Conservation (phyloP, 2,888 invertebrate species). For the Cantharis flavilabris region DNA sequence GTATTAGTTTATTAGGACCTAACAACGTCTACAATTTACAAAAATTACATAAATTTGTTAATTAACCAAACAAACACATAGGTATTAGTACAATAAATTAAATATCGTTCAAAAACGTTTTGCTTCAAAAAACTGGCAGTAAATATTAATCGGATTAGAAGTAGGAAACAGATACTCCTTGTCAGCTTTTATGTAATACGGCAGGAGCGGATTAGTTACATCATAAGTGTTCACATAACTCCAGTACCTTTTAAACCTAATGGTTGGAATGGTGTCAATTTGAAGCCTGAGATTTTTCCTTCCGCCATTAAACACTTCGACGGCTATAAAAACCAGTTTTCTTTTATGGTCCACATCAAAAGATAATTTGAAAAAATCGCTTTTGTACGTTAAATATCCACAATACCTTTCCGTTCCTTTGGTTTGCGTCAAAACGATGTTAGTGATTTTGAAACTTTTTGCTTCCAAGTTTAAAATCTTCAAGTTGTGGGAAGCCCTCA, state of each 20-base stretch:
- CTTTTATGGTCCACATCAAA: neutral
- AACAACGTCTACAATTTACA: no score
- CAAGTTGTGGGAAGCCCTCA: neutral
- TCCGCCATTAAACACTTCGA: neutral
- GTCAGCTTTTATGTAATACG: neutral
- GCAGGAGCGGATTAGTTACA: neutral
- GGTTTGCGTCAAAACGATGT: neutral
- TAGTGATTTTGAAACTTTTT: neutral
- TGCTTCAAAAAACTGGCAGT: neutral
- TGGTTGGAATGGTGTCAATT: neutral
- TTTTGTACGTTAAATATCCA: neutral
- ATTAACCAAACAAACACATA: no score
- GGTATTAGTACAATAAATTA: no score
- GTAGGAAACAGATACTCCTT: neutral
- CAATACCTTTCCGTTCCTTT: neutral
- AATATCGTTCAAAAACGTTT: no score
- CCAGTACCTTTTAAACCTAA: neutral
- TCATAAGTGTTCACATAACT: neutral
- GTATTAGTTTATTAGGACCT: no score
- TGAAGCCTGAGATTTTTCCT: neutral
- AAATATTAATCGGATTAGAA: neutral
- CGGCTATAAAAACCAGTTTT: neutral
- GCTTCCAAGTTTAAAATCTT: neutral
- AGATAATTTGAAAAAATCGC: neutral
- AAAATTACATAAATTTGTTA: no score